phyloP scores from a whole-genome alignment of 2,888 invertebrate genomes.

The Eremobia ochroleuca region DNA sequence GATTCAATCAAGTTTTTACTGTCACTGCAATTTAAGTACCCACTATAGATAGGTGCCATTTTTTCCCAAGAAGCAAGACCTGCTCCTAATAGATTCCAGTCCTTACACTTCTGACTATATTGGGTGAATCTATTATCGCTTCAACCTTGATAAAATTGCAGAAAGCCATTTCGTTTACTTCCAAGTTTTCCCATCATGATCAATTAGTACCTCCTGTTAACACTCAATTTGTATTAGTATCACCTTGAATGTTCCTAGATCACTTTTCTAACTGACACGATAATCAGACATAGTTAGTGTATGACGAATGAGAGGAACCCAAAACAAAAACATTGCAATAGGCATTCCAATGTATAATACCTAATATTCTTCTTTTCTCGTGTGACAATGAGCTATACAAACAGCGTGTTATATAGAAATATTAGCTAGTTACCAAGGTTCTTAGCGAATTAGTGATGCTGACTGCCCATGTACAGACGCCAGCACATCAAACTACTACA shows the following conservation, averaged over 20 bases:
- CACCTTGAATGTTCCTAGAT: background rate
- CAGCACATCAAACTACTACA: too few relatives aligned
- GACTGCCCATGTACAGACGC: background rate
- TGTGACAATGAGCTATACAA: background rate
- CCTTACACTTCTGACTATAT: slow-evolving; percentile 9
- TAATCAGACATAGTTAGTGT: slow-evolving; percentile 5
- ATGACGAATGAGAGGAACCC: slow-evolving; percentile 4
- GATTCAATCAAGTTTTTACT: slow-evolving; percentile 24
- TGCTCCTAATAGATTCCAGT: background rate
- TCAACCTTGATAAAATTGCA: slow-evolving; percentile 18
- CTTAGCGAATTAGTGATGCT: background rate
- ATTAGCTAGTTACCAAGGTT: background rate
- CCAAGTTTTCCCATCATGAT: slow-evolving; percentile 7
- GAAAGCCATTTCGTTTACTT: slow-evolving; percentile 23
- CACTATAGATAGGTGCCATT: background rate
- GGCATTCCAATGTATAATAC: background rate
- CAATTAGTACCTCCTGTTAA: slow-evolving; percentile 15
- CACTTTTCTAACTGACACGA: background rate
- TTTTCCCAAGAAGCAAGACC: slow-evolving; percentile 9
- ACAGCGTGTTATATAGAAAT: background rate
- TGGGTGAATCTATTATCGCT: background rate
- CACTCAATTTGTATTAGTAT: background rate
- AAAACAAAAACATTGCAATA: background rate
- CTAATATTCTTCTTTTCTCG: too few relatives aligned
- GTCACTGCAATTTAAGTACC: background rate